phyloP scores from a whole-genome alignment of 2,113 vertebrate species.

The Circaetus gallicus region DNA sequence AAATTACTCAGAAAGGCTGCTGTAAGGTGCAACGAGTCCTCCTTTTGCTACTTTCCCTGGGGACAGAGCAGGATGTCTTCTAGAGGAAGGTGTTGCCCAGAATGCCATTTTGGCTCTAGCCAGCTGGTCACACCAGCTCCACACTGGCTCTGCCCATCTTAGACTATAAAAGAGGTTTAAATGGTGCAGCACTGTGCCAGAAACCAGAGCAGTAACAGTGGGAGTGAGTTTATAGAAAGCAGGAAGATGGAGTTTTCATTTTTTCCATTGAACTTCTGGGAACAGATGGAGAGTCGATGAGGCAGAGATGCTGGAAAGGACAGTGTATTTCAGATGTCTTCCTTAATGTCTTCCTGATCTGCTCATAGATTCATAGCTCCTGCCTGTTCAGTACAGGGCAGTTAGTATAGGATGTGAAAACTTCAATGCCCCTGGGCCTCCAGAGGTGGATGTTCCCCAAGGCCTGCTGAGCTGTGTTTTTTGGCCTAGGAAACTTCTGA shows the following conservation, averaged over 20 bases:
- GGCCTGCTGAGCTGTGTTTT: not conserved
- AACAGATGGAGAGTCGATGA: conserved; percentile 49
- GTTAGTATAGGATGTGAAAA: not conserved
- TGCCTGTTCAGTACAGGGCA: not conserved
- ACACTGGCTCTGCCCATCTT: not conserved
- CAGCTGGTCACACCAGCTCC: not conserved
- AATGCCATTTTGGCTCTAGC: not conserved
- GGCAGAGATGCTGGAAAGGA: conserved; percentile 43
- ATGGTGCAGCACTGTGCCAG: not conserved
- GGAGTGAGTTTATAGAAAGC: not conserved
- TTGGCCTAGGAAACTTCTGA: not conserved
- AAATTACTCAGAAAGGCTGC: not conserved
- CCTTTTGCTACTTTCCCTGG: not conserved
- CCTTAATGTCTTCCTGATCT: conserved; percentile 39
- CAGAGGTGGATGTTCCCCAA: not conserved
- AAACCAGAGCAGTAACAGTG: not conserved
- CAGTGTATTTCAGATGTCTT: conserved; percentile 25
- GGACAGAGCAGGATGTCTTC: not conserved
- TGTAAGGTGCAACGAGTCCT: not conserved
- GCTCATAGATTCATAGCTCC: not conserved
- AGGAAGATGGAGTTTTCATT: not conserved
- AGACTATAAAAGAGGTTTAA: not conserved
- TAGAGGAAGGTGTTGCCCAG: not conserved
- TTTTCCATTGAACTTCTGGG: conserved; percentile 4
- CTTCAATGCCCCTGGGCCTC: not conserved